Evolutionary conservation across 2,888 invertebrate species (phyloP).

Genomic region (Callosobruchus maculatus): DNA sequence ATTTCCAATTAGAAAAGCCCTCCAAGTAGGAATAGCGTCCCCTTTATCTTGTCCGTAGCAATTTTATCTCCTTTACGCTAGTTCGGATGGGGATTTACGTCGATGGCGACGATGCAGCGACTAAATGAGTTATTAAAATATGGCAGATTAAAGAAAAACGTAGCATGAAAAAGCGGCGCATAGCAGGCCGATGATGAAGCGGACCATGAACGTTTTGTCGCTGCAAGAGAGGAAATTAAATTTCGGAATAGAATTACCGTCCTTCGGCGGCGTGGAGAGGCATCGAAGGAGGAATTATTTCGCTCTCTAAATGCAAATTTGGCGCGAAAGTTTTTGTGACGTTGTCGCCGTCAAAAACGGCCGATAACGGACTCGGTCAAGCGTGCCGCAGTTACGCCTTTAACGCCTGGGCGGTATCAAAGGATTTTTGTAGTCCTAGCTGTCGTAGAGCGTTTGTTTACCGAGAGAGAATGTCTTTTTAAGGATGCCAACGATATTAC

Average conservation of each 20-base stretch:
- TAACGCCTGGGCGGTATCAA: neutral
- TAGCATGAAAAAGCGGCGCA: neutral
- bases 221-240: neutral
- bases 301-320: conserved; percentile 24
- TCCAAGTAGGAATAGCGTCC: too few species aligned
- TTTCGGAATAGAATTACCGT: neutral
- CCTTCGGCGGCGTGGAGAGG: neutral
- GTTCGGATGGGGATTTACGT: neutral
- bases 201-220: neutral
- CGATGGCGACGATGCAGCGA: neutral
- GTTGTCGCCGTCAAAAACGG: neutral
- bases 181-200: neutral
- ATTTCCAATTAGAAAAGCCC: too few species aligned
- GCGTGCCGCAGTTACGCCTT: neutral
- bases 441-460: too few species aligned
- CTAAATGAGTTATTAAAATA: neutral
- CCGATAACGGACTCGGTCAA: neutral
- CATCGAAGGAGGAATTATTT: conserved; percentile 10
- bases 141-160: neutral
- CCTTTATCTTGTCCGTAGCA: neutral
- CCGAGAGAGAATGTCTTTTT: too few species aligned
- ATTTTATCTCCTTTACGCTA: neutral
- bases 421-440: too few species aligned
- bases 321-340: conserved; percentile 6
- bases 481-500: too few species aligned